Evolutionary conservation across 1,140 invertebrate species (phyloP).

Genomic region (Paraescarpia echinospica): DNA sequence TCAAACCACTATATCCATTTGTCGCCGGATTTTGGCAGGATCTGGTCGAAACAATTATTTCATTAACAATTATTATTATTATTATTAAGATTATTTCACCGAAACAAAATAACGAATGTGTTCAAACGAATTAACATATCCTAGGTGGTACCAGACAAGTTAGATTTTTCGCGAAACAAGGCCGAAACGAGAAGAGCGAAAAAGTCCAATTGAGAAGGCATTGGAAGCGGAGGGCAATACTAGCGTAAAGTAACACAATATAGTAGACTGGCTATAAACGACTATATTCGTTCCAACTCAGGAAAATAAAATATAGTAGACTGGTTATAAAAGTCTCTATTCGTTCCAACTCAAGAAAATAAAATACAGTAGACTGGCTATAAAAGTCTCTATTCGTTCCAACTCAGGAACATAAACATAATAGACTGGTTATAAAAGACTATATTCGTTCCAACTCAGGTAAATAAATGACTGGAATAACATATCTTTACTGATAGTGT

Average conservation of each 20-base stretch:
- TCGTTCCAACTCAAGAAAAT: background rate
- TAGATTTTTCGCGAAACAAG: no score
- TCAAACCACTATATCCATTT: no score
- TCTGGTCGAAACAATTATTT: no score
- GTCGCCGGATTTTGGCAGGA: no score
- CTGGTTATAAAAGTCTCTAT: background rate
- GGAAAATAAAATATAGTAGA: background rate
- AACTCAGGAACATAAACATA: background rate
- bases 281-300: background rate
- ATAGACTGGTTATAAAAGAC: background rate
- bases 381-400: background rate
- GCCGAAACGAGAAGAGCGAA: no score
- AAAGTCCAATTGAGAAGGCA: background rate
- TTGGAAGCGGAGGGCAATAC: background rate
- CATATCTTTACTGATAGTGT: background rate
- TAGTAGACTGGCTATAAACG: background rate
- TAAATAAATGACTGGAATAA: background rate
- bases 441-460: background rate
- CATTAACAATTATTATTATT: no score
- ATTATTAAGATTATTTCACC: no score
- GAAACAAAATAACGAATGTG: no score
- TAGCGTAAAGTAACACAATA: background rate
- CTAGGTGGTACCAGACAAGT: no score
- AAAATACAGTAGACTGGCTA: background rate
- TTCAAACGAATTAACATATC: no score